Evolutionary conservation across 2,888 invertebrate genomes (phyloP).

Genomic region (Bellardia pandia): DNA sequence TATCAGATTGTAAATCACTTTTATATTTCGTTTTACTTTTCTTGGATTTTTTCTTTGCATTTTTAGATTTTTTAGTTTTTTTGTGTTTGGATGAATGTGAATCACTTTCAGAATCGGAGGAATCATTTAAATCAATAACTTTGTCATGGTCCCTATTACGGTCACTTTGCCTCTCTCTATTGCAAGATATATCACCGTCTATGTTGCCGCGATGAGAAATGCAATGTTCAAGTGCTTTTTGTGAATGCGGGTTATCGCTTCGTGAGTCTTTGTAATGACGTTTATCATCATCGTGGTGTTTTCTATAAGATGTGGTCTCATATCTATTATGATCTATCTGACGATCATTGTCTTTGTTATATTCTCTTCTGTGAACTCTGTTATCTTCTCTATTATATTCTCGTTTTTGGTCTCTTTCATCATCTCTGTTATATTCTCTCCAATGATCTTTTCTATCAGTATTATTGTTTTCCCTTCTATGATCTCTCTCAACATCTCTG

Average conservation of each 20-base stretch:
- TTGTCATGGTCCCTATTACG: constrained; percentile 9
- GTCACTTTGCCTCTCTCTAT: constrained; percentile 41
- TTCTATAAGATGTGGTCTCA: background rate
- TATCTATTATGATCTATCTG: background rate
- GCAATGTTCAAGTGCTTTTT: background rate
- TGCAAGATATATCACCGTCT: constrained; percentile 23
- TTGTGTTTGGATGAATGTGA: constrained; percentile 76
- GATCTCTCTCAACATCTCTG: constrained; percentile 56
- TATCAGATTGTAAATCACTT: constrained; percentile 49
- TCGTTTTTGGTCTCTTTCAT: constrained; percentile 15
- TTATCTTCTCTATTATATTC: background rate
- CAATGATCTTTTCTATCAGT: background rate
- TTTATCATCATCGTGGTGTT: background rate
- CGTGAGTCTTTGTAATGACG: background rate
- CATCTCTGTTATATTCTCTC: constrained; percentile 20
- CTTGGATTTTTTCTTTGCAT: constrained; percentile 78
- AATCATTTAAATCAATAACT: constrained; percentile 17
- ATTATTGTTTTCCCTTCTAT: background rate
- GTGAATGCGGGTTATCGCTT: background rate
- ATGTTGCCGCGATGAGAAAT: constrained; percentile 23
- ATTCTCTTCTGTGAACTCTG: constrained; percentile 4
- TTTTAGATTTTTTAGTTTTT: constrained; percentile 75
- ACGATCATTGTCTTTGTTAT: constrained; percentile 17
- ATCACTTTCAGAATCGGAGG: constrained; percentile 76
- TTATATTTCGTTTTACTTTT: constrained; percentile 75